Percentiles rank a stretch among this genome's conserved stretches.
These are phyloP conservation scores for Holacanthella duospinosa DNA, from an alignment of 2,888 invertebrate genomes.

Conservation along the genomic window DNA sequence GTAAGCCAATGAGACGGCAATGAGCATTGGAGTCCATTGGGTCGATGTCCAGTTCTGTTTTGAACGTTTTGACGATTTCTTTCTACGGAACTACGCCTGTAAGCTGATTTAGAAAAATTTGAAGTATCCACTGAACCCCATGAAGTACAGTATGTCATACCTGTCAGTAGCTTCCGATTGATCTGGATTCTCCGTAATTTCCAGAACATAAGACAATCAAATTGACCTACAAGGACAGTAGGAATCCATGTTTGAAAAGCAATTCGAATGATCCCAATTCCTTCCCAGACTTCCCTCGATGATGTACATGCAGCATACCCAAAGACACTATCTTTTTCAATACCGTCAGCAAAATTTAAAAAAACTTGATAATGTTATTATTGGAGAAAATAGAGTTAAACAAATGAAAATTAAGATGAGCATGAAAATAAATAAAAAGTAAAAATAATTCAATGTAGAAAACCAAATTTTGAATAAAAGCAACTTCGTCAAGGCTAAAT, in stretches of 20 bases:
- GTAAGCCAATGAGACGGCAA: slow-evolving; percentile 42
- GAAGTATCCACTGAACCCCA: no score
- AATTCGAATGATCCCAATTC: slow-evolving; percentile 40
- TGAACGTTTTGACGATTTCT: background rate
- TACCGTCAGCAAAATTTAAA: no score
- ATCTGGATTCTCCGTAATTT: slow-evolving; percentile 23
- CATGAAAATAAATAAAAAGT: no score
- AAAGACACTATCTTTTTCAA: slow-evolving; percentile 42
- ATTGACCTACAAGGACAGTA: slow-evolving; percentile 41
- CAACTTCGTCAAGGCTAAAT: no score
- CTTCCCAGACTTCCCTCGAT: slow-evolving; percentile 39
- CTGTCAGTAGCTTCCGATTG: slow-evolving; percentile 23
- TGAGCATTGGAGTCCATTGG: slow-evolving; percentile 40
- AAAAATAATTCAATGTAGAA: no score
- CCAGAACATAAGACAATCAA: slow-evolving; percentile 40
- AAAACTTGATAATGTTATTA: no score
- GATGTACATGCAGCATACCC: slow-evolving; percentile 41
- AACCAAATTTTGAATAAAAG: no score
- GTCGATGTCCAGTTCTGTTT: slow-evolving; percentile 16
- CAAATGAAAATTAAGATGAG: no score
- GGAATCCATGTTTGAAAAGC: slow-evolving; percentile 43
- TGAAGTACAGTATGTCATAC: no score
- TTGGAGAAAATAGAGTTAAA: no score
- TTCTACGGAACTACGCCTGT: background rate
- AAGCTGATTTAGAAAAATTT: slow-evolving; percentile 1